These are phyloP conservation scores for Halcyon badia DNA, from an alignment of 2,797 vertebrate species.

Conservation along the genomic window DNA sequence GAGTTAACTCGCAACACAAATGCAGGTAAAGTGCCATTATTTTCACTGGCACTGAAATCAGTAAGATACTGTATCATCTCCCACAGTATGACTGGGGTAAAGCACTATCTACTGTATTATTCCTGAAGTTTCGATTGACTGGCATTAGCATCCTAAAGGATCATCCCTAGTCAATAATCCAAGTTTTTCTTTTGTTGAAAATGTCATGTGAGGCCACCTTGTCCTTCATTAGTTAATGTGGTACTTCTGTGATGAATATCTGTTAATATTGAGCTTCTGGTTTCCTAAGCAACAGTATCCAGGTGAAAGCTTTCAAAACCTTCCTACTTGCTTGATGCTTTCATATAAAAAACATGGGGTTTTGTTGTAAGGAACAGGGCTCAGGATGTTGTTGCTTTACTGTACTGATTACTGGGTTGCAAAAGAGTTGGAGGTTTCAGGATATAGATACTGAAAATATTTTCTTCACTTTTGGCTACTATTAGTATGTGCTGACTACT, in stretches of 20 bases:
- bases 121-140: neutral
- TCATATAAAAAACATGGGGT: neutral
- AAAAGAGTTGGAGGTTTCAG: neutral
- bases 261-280: neutral
- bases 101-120: neutral
- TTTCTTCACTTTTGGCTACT: neutral
- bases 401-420: neutral
- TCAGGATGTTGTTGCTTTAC: neutral
- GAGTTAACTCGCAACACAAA: neutral
- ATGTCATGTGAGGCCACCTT: neutral
- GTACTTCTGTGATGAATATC: neutral
- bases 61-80: neutral
- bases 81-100: neutral
- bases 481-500: neutral
- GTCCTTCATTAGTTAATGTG: neutral
- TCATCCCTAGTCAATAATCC: neutral
- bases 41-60: neutral
- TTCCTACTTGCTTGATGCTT: neutral
- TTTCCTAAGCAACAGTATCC: conserved; percentile 63
- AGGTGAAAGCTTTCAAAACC: conserved; percentile 26
- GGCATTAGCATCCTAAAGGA: neutral
- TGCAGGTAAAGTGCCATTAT: neutral
- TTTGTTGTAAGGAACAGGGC: neutral
- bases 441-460: neutral
- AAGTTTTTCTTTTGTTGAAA: neutral